Evolutionary conservation across 2,113 vertebrate species (phyloP).

Genomic region (Corvus moneduloides): DNA sequence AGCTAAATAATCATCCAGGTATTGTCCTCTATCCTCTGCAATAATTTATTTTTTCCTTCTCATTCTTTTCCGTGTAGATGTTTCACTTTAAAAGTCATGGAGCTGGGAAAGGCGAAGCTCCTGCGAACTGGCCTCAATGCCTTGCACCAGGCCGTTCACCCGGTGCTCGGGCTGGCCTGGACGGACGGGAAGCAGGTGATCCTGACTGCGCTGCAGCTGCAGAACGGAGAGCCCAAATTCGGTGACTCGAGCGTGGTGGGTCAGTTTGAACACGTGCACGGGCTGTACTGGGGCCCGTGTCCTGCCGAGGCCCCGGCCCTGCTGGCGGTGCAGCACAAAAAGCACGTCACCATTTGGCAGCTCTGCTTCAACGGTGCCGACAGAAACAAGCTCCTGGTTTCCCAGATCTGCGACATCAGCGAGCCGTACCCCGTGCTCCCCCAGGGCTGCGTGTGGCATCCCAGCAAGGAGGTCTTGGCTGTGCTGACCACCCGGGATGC

Average conservation of each 20-base stretch:
- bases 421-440: conserved; percentile 85
- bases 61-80: neutral
- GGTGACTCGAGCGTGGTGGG: conserved; percentile 87
- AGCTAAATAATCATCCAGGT: neutral
- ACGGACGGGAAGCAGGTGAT: conserved; percentile 91
- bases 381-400: conserved; percentile 87
- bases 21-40: neutral
- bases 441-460: conserved; percentile 91
- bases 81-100: conserved; percentile 71
- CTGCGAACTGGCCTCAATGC: conserved; percentile 85
- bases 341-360: conserved; percentile 88
- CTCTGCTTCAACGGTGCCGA: conserved; percentile 81
- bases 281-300: conserved; percentile 85
- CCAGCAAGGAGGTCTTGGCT: conserved; percentile 81
- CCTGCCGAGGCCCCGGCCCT: conserved; percentile 78
- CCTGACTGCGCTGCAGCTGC: conserved; percentile 76
- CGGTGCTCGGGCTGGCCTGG: conserved; percentile 89
- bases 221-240: conserved; percentile 77
- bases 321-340: conserved; percentile 90
- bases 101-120: conserved; percentile 89
- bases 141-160: conserved; percentile 86
- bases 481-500: conserved; percentile 84
- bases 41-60: neutral
- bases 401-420: conserved; percentile 86
- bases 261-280: conserved; percentile 89